These are phyloP conservation scores for Oscheius sp. DNA, from an alignment of 2,888 invertebrate genomes.

Conservation along the genomic window DNA sequence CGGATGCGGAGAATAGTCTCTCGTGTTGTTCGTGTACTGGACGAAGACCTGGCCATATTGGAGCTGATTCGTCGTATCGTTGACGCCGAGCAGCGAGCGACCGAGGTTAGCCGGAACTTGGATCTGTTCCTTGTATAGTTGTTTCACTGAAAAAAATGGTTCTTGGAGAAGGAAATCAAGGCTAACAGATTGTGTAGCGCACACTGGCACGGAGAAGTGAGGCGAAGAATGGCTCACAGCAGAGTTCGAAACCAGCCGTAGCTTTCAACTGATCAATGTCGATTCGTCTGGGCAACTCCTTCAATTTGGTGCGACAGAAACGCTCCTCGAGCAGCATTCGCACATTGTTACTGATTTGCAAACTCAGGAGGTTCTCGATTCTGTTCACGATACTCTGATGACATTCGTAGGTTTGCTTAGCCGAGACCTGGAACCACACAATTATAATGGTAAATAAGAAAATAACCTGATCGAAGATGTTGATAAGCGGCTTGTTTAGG, in stretches of 20 bases:
- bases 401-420: constrained; percentile 58
- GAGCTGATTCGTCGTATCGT: constrained; percentile 65
- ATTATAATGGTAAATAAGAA: background rate
- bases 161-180: background rate
- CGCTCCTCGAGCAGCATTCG: constrained; percentile 60
- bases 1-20: constrained; percentile 37
- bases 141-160: constrained; percentile 29
- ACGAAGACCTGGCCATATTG: constrained; percentile 64
- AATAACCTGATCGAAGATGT: constrained; percentile 69
- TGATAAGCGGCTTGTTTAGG: constrained; percentile 74
- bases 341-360: constrained; percentile 58
- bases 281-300: constrained; percentile 36
- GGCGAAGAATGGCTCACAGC: constrained; percentile 40
- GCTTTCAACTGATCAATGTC: constrained; percentile 23
- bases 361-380: constrained; percentile 66
- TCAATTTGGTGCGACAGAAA: constrained; percentile 15
- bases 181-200: constrained; percentile 16
- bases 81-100: constrained; percentile 69
- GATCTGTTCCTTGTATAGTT: constrained; percentile 49
- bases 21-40: constrained; percentile 59
- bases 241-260: constrained; percentile 33
- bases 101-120: constrained; percentile 48
- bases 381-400: constrained; percentile 61
- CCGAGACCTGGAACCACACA: constrained; percentile 49
- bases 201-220: constrained; percentile 31